These are phyloP conservation scores for Phrynosoma platyrhinos DNA, from an alignment of 2,113 vertebrate species.

Conservation along the genomic window DNA sequence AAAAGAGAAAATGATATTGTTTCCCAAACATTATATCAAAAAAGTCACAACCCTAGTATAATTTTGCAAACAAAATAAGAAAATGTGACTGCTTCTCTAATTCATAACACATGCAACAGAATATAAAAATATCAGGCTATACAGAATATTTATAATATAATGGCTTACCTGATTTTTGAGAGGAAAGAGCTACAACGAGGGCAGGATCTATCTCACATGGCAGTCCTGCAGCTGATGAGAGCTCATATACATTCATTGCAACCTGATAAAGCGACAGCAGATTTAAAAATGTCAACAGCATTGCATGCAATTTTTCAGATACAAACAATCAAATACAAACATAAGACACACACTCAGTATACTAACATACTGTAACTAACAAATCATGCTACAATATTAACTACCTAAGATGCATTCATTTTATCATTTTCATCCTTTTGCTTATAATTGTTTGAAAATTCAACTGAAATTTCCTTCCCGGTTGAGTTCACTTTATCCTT, in stretches of 20 bases:
- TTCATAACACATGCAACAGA: not conserved
- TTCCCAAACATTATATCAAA: not conserved
- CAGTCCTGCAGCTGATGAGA: slow-evolving; percentile 95
- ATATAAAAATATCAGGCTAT: not conserved
- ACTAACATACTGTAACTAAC: too few relatives aligned
- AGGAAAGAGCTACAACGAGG: slow-evolving; percentile 95
- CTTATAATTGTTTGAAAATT: too few relatives aligned
- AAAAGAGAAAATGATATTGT: not conserved
- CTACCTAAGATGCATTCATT: too few relatives aligned
- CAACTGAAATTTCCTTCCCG: too few relatives aligned
- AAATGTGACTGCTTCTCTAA: not conserved
- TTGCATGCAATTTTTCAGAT: slow-evolving; percentile 22
- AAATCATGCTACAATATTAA: too few relatives aligned
- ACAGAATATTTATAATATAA: not conserved
- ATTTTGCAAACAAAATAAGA: not conserved
- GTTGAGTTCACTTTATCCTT: too few relatives aligned
- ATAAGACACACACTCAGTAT: too few relatives aligned
- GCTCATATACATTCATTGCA: slow-evolving; percentile 99
- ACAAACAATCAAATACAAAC: not conserved
- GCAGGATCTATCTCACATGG: slow-evolving; percentile 98
- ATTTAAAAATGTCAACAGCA: slow-evolving; percentile 17
- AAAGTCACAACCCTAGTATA: not conserved
- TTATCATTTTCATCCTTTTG: too few relatives aligned
- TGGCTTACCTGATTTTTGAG: slow-evolving; percentile 92
- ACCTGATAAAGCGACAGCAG: slow-evolving; percentile 79